Conservation (phyloP, 2,888 invertebrate species). For the Nebria salina region DNA sequence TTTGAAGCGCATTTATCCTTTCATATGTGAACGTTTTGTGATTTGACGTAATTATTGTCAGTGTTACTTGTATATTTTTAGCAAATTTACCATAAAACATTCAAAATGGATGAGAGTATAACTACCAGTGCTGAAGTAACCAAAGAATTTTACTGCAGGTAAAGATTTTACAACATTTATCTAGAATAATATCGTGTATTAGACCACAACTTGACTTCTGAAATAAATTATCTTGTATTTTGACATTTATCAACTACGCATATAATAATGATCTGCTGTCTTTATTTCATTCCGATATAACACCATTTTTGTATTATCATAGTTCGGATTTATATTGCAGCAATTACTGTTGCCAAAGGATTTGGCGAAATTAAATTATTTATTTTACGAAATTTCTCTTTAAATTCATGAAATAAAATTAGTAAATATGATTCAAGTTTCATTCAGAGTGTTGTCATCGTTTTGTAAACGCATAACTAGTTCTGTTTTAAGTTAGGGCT, state of each 20-base stretch:
- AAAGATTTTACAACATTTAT: not conserved
- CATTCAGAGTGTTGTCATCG: too few species aligned
- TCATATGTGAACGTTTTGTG: constrained; percentile 6
- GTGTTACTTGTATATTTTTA: not conserved
- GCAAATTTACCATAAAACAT: not conserved
- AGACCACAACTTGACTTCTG: not conserved
- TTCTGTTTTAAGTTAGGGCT: too few species aligned
- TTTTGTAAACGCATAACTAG: too few species aligned
- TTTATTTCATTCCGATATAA: too few species aligned
- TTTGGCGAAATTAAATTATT: too few species aligned
- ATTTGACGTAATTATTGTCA: not conserved
- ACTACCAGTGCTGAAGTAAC: not conserved
- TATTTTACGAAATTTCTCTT: too few species aligned
- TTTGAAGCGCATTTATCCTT: not conserved
- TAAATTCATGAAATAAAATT: too few species aligned
- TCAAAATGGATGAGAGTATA: not conserved
- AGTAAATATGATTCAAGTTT: too few species aligned
- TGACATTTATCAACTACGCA: not conserved
- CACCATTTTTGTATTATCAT: too few species aligned
- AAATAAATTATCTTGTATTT: not conserved
- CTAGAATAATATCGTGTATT: not conserved
- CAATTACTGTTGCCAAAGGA: too few species aligned
- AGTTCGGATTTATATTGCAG: too few species aligned
- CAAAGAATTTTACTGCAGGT: constrained; percentile 4
- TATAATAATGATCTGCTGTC: too few species aligned